These are phyloP conservation scores for Leptatherina wallacei DNA, from an alignment of 2,797 vertebrate species.

Conservation along the genomic window DNA sequence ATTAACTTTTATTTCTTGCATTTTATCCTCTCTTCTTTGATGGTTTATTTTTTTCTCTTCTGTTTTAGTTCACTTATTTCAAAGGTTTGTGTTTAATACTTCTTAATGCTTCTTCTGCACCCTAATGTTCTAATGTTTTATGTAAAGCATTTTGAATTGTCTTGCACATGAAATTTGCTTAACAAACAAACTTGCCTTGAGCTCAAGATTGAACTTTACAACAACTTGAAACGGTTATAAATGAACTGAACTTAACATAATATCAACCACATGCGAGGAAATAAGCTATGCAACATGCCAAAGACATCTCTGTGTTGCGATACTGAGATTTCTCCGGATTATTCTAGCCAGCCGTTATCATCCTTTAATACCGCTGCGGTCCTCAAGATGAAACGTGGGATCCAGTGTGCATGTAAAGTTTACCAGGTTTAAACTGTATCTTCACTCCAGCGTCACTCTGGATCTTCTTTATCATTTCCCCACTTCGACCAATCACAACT, in stretches of 20 bases:
- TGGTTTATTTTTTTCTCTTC: too few relatives aligned
- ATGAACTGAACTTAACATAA: background rate
- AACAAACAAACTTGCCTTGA: too few relatives aligned
- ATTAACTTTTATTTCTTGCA: too few relatives aligned
- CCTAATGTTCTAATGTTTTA: too few relatives aligned
- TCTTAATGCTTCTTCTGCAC: too few relatives aligned
- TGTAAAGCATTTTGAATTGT: too few relatives aligned
- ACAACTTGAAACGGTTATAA: background rate
- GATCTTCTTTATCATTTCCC: slow-evolving; percentile 99
- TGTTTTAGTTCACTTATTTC: too few relatives aligned
- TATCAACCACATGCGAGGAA: background rate
- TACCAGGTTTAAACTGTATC: slow-evolving; percentile 98
- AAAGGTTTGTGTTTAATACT: too few relatives aligned
- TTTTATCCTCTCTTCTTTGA: too few relatives aligned
- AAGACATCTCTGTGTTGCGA: background rate
- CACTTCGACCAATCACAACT: slow-evolving; percentile 92
- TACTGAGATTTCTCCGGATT: background rate
- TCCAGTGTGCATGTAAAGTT: background rate
- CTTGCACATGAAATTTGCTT: background rate
- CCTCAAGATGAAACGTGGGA: background rate
- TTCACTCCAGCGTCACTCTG: slow-evolving; percentile 94
- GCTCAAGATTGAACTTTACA: background rate
- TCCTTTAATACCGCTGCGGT: background rate
- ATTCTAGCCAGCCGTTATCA: background rate
- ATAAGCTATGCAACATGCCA: background rate